Evolutionary conservation across 1,140 invertebrate species (phyloP).

Genomic region (Homarus americanus): DNA sequence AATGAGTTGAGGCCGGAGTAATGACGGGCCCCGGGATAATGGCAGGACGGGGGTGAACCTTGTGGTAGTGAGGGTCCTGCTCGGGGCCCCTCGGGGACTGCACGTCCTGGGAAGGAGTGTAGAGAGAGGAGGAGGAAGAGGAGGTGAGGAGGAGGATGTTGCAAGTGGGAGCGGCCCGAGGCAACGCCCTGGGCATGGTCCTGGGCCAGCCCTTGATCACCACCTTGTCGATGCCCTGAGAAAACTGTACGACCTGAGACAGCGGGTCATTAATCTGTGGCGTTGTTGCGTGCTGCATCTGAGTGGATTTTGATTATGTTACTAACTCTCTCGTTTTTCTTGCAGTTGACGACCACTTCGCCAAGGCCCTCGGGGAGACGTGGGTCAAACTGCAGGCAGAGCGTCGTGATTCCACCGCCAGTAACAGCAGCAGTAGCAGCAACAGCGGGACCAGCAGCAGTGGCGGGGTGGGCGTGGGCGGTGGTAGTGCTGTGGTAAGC

Average conservation of each 20-base stretch:
- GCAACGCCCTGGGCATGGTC: constrained; percentile 43
- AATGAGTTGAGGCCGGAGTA: not conserved
- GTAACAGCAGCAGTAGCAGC: constrained; percentile 15
- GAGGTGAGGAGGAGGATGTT: not conserved
- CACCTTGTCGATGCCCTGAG: not conserved
- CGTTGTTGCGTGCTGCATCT: not conserved
- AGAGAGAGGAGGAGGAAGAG: not conserved
- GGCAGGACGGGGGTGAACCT: not conserved
- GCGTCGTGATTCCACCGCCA: constrained; percentile 43
- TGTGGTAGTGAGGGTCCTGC: not conserved
- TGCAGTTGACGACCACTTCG: constrained; percentile 96
- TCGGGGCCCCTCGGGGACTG: not conserved
- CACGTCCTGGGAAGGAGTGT: not conserved
- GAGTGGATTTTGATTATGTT: not conserved
- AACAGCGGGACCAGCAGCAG: not conserved
- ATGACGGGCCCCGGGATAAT: not conserved
- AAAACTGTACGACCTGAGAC: not conserved
- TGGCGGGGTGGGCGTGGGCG: not conserved
- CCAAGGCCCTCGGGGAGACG: constrained; percentile 95
- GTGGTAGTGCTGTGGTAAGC: not conserved
- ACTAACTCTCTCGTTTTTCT: constrained; percentile 75
- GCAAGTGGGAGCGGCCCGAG: constrained; percentile 39
- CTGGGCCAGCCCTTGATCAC: constrained; percentile 8
- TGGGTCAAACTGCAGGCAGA: constrained; percentile 87
- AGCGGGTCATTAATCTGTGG: not conserved